Base-by-base conservation (phyloP, 2,797 vertebrate genomes). In the Phoebastria nigripes region DNA sequence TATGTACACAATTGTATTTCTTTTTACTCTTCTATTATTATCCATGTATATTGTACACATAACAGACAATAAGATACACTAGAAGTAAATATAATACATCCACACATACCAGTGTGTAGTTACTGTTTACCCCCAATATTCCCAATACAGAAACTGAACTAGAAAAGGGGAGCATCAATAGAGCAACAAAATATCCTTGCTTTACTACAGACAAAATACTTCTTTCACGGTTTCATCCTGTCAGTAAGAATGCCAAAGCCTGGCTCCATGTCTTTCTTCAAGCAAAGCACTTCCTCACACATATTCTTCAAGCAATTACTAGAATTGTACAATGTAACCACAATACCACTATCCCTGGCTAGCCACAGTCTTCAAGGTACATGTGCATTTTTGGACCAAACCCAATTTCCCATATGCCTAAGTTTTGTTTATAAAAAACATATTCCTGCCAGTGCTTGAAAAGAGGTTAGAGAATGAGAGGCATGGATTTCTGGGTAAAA, bases 21-120 rank as follows among this genome's bases (percentile, higher is more conserved):
- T 88, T 91, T 94, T 77, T 80, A 39, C 74, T 86, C 21, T 62
- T 74, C 54, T 84, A n/a, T 91, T 84, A 93, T 90, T 82, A 80
- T 55, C 47, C 77, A 51, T 35, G 21, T 56, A 79, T 85, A 78
- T 65, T 87, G 56, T 82, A 79, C 44, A 78, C n/a, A 22, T 39
- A 87, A 77, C 62, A 83, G 56, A 95, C 87, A 85, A 71, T 80
- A 52, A 79, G 61, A 42, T 59, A 44, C 3, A 2, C 47, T n/a
- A 59, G 35, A 73, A 86, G 33, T 69, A 90, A 71, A 79, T 72
- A 63, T 17, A 90, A 87, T 44, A 88, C 62, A 84, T 51, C 12
- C 18, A 16, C n/a, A 49, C 22, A 16, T 41, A 80, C 21, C 65
- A 65, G 21, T n/a, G 42, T n/a, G 33, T 21, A 84, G 54, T 22